Conservation (phyloP, 1,140 invertebrate genomes). For the Aphelenchoides besseyi region DNA sequence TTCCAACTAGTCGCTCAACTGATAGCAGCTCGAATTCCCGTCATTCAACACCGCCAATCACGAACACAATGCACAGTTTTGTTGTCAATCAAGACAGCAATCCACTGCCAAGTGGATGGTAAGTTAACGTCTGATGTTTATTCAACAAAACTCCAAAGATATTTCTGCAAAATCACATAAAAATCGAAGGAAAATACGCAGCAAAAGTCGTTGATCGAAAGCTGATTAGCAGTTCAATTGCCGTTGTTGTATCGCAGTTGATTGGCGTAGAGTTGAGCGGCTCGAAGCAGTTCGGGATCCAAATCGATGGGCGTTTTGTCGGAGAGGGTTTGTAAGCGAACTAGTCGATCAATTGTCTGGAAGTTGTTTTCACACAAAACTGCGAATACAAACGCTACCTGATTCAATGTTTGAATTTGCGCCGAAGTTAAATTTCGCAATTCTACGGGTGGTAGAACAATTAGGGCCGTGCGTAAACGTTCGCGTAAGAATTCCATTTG, state of each 20-base stretch:
- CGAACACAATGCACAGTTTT: conserved; percentile 25
- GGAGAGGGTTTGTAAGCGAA: background rate
- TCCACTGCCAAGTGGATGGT: conserved; percentile 30
- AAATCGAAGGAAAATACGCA: background rate
- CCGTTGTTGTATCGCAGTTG: background rate
- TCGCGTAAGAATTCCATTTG: conserved; percentile 10
- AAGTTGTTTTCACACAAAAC: too few species aligned
- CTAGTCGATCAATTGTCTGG: conserved; percentile 3
- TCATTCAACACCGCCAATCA: conserved; percentile 22
- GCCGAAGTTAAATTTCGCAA: background rate
- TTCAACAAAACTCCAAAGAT: background rate
- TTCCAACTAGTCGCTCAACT: conserved; percentile 7
- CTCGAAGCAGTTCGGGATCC: background rate
- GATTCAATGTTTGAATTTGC: conserved; percentile 3
- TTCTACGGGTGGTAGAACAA: background rate
- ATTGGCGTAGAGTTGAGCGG: background rate
- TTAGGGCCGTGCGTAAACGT: background rate
- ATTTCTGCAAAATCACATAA: background rate
- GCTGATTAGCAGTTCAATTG: conserved; percentile 7
- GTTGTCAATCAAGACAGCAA: conserved; percentile 31
- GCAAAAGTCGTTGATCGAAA: background rate
- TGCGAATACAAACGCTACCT: background rate
- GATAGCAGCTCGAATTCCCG: background rate
- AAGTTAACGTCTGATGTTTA: conserved; percentile 6
- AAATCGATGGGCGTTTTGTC: background rate